Base-by-base conservation (phyloP, 2,888 invertebrate species). In the Acanthosepion esculentum region DNA sequence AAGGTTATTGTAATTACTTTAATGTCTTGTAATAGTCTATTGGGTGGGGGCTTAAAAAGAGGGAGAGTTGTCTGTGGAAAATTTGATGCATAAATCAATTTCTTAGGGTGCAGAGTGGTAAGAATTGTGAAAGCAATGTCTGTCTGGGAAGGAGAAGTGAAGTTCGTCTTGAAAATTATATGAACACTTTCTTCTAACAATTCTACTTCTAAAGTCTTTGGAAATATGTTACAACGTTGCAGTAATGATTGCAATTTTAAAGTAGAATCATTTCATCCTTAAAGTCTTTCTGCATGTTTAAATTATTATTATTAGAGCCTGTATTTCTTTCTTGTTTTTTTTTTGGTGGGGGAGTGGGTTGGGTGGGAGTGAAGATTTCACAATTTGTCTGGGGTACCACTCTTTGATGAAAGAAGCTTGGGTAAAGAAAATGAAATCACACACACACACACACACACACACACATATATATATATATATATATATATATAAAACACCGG, bases 1-100 rank as follows among this genome's bases (percentile, higher is more conserved):
- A 78, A 78, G 78, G 78, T 78, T 78, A 78, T 78, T 78, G 78
- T 33, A 78, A 78, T 78, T 78, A 78, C 78, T 78, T 78, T 78
- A 78, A 78, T 78, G 78, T 78, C 78, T 78, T 78, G 78, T 78
- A 33, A 78, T 78, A n/a, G 78, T 33, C n/a, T 12, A 33, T n/a
- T 78, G 78, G 78, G n/a, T n/a, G 78, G 78, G 78, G 10, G 78
- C 23, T 78, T n/a, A n/a, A 78, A 78, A 78, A 78, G 78, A 18
- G n/a, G 78, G n/a, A 15, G n/a, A 78, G 29, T 10, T 33, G 78
- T 33, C 78, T 78, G 78, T 78, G 7, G 78, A 78, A 78, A 29
- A 78, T 78, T 78, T 78, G 78, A 78, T 78, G 78, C n/a, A n/a
- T 33, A 18, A n/a, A 78, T 78, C 78, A n/a, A 78, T 78, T 78